phyloP scores from a whole-genome alignment of 2,113 vertebrate genomes.

The Hemibagrus wyckioides region DNA sequence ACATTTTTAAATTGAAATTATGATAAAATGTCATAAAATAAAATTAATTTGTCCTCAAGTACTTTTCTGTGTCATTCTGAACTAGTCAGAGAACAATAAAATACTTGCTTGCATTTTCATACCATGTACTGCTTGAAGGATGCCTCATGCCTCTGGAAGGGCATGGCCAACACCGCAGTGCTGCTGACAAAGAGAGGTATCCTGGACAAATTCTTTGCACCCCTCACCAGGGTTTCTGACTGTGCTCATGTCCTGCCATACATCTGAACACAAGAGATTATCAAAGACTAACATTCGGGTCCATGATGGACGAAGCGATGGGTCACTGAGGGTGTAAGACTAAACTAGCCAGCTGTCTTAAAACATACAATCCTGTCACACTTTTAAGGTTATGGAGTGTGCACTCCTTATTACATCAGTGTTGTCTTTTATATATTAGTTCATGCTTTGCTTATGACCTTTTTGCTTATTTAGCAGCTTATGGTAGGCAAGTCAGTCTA shows the following conservation, averaged over 20 bases:
- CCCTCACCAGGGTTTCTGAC: constrained; percentile 29
- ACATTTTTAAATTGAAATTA: neutral
- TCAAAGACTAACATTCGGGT: constrained; percentile 73
- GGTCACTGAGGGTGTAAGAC: constrained; percentile 64
- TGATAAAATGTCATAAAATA: neutral
- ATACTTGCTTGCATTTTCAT: neutral
- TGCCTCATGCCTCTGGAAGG: constrained; percentile 19
- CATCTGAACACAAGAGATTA: constrained; percentile 71
- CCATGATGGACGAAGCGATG: constrained; percentile 70
- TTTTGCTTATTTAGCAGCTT: neutral
- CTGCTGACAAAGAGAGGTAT: constrained; percentile 65
- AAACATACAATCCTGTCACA: constrained; percentile 66
- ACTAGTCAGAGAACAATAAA: neutral
- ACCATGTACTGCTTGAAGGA: neutral
- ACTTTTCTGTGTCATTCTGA: neutral
- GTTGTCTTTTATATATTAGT: neutral
- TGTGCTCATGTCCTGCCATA: constrained; percentile 26
- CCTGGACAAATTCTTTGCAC: constrained; percentile 64
- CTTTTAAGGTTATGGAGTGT: constrained; percentile 42
- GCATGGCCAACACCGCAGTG: neutral
- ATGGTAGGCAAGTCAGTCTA: neutral
- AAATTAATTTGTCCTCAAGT: neutral
- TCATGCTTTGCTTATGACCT: neutral
- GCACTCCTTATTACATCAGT: neutral
- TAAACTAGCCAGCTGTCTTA: constrained; percentile 66